Conservation (phyloP, 2,113 vertebrate genomes). For the Lamprologus speciosus region DNA sequence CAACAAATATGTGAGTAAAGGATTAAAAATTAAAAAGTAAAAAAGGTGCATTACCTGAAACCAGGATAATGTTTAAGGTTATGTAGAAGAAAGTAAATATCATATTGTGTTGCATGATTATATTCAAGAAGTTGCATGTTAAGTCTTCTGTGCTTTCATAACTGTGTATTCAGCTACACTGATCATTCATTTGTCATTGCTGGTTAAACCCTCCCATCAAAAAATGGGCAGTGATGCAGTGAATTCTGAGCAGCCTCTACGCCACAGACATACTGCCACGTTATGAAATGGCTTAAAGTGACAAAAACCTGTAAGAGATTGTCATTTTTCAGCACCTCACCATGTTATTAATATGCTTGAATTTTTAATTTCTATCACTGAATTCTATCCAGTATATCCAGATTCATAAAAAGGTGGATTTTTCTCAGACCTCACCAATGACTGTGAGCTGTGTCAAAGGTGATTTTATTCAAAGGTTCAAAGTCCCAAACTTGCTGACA, state of each 20-base stretch:
- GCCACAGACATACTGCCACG: not conserved
- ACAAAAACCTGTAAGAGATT: fast-evolving
- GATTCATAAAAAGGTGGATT: fast-evolving
- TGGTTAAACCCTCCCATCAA: not conserved
- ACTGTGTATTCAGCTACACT: not conserved
- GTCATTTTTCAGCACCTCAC: not conserved
- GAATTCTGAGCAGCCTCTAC: not conserved
- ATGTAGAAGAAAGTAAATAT: not conserved
- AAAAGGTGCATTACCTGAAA: slow-evolving; percentile 1
- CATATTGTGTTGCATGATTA: not conserved
- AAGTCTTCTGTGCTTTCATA: fast-evolving
- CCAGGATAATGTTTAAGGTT: not conserved
- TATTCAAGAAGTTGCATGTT: fast-evolving
- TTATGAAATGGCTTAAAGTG: not conserved
- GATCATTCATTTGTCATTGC: not conserved
- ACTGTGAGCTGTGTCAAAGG: too few relatives aligned
- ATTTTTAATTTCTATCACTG: fast-evolving
- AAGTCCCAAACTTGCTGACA: too few relatives aligned
- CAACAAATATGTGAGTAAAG: not conserved
- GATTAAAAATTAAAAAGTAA: not conserved
- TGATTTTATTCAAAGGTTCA: too few relatives aligned
- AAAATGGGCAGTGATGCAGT: not conserved
- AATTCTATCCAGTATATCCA: not conserved
- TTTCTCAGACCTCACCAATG: not conserved
- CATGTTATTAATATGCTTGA: fast-evolving